phyloP scores from a whole-genome alignment of 2,888 invertebrate genomes.

The Dynastes maya region DNA sequence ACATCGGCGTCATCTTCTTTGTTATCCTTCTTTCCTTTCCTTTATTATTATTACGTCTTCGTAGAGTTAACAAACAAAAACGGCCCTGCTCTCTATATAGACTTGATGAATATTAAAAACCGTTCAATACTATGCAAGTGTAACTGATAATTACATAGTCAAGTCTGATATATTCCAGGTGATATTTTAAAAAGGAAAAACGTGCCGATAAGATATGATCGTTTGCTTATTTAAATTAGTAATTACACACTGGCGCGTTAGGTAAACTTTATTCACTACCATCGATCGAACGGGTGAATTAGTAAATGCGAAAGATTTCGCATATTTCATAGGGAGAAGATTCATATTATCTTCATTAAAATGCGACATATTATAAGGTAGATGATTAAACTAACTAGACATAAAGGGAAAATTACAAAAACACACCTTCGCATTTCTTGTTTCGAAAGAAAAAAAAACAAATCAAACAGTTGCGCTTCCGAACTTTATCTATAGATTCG shows the following conservation, averaged over 20 bases:
- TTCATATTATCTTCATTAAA: constrained; percentile 61
- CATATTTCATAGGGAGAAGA: background rate
- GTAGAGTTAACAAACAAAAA: background rate
- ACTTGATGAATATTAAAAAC: constrained; percentile 68
- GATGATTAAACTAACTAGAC: constrained; percentile 62
- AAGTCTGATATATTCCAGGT: constrained; percentile 61
- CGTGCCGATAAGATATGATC: constrained; percentile 61
- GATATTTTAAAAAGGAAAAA: constrained; percentile 51
- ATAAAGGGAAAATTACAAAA: constrained; percentile 9
- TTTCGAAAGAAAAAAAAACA: background rate
- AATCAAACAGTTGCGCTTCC: too few relatives aligned
- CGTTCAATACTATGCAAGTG: constrained; percentile 66
- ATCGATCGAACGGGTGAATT: background rate
- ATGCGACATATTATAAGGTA: constrained; percentile 62
- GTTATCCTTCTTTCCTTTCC: background rate
- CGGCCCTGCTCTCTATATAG: background rate
- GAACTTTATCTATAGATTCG: too few relatives aligned
- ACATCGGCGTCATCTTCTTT: constrained; percentile 54
- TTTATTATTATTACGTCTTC: background rate
- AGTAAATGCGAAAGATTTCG: too few relatives aligned
- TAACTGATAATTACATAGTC: constrained; percentile 66
- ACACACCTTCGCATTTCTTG: constrained; percentile 17
- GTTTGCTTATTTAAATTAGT: constrained; percentile 55
- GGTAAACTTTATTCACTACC: too few relatives aligned
- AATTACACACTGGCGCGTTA: background rate